phyloP scores from a whole-genome alignment of 2,113 vertebrate species.

The Scolopax mira region DNA sequence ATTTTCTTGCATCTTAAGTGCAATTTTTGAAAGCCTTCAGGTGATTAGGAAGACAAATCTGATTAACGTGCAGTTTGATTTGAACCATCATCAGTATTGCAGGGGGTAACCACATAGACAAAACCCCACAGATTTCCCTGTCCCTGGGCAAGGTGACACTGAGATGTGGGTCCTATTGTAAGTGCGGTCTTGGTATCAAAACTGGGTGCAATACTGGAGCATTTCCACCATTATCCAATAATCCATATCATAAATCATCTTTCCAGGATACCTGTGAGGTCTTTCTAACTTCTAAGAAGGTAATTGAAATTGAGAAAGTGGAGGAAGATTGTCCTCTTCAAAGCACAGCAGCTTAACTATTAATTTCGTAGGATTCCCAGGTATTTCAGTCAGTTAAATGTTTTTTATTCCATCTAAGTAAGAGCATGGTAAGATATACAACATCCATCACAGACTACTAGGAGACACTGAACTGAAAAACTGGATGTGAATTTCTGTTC shows the following conservation, averaged over 20 bases:
- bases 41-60: not conserved
- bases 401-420: not conserved
- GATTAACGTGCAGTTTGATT: not conserved
- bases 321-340: not conserved
- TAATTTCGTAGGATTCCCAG: not conserved
- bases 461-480: not conserved
- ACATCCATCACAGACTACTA: not conserved
- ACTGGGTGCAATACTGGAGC: no score
- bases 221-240: not conserved
- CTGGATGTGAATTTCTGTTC: not conserved
- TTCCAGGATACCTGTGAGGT: not conserved
- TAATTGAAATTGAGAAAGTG: not conserved
- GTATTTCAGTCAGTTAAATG: not conserved
- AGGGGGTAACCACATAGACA: not conserved
- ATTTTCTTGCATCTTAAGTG: not conserved
- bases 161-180: not conserved
- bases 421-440: not conserved
- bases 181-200: not conserved
- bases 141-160: not conserved
- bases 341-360: not conserved
- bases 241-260: not conserved
- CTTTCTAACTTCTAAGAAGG: not conserved
- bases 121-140: not conserved
- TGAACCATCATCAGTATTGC: not conserved
- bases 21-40: not conserved